Base-by-base conservation (phyloP, 2,113 vertebrate species). In the Morone saxatilis region DNA sequence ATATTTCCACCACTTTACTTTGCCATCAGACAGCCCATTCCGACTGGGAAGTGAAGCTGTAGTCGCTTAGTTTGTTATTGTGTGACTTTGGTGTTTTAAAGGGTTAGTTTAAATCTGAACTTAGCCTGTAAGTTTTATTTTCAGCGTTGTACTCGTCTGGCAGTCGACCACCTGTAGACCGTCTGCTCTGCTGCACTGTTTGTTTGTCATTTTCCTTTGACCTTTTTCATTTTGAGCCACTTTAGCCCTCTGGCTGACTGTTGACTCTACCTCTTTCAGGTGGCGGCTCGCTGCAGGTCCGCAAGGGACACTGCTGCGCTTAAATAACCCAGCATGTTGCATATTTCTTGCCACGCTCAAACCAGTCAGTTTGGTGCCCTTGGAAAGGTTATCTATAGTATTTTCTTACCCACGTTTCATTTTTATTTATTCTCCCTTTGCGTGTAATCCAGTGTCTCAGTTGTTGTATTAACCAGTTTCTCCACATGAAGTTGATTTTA, bases 131-230 rank as follows among this genome's bases (percentile, higher is more conserved):
- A 31, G 31, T 20, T 71, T 43, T 11, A 20, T 63, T 56, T 20
- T 22, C 50, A 54, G 76, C 19, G 53, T 48, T 78, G 48, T 38
- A 0, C 48, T 17, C 1, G 5, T 60, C 43, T 60, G 45, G 20
- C 69, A 22, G 53, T 20, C 19, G 25, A 71, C 56, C 56, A 76
- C 62, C 66, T 80, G 75, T 80, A 22, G 60, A 16, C 73, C 51
- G 48, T 65, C 79, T 71, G 59, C 67, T 74, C 47, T 41, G 76
- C 76, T 76, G 19, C 22, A 0, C 56, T 20, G 16, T 65, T 75
- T 85, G 57, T 78, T 74, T 76, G 47, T 76, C 53, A 22, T 53
- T 53, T 59, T 60, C 68, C 40, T 67, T 40, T 65, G 68, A 80
- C 73, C 68, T 74, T 78, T 73, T 83, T 80, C 17, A 36, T 25